Evolutionary conservation across 2,113 vertebrate genomes (phyloP).

Genomic region (Fukomys damarensis): DNA sequence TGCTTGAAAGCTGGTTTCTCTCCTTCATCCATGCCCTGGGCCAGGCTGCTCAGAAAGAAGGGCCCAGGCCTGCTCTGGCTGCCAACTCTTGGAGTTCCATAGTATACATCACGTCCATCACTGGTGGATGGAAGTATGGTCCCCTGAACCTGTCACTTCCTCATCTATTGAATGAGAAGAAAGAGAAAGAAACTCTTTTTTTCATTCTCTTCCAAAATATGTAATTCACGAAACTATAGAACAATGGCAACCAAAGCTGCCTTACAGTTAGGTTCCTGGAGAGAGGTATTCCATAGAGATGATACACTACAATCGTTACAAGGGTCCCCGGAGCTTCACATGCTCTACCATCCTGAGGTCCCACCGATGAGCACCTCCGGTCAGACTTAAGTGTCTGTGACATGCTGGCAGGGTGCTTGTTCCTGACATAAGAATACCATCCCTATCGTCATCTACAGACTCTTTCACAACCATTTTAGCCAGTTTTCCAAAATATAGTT

Average conservation of each 20-base stretch:
- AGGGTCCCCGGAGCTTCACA: not conserved
- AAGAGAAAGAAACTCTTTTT: not conserved
- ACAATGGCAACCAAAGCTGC: not conserved
- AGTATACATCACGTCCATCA: not conserved
- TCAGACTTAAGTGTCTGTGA: too few relatives aligned
- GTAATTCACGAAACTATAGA: not conserved
- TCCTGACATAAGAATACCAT: not conserved
- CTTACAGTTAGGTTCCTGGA: not conserved
- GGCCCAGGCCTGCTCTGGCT: not conserved
- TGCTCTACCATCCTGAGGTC: not conserved
- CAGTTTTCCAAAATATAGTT: not conserved
- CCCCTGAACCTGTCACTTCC: not conserved
- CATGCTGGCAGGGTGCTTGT: not conserved
- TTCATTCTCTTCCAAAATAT: not conserved
- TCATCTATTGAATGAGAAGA: not conserved
- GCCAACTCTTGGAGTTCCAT: rapidly evolving
- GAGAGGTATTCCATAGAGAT: not conserved
- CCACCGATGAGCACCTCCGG: not conserved
- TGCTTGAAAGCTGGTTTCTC: not conserved
- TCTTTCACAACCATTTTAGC: not conserved
- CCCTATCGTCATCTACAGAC: not conserved
- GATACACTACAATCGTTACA: not conserved
- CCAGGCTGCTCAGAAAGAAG: not conserved
- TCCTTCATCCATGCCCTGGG: not conserved
- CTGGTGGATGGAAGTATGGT: rapidly evolving